Conservation (phyloP, 2,888 invertebrate species). For the Eupithecia pulchellata region DNA sequence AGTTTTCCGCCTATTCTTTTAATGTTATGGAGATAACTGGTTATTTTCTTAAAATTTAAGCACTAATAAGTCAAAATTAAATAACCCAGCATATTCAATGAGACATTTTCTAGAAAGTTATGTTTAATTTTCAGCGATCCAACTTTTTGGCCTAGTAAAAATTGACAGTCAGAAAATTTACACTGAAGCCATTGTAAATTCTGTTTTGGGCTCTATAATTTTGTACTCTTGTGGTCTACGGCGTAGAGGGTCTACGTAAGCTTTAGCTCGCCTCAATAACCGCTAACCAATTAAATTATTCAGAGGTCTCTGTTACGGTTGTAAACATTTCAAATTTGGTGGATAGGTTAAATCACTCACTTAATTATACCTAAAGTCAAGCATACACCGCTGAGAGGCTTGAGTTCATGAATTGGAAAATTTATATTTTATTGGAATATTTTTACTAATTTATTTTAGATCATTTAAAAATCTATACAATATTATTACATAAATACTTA, state of each 20-base stretch:
- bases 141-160: too few species aligned
- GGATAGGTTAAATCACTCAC: background rate
- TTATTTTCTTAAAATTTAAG: background rate
- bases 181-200: background rate
- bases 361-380: too few species aligned
- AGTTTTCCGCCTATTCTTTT: background rate
- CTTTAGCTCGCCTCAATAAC: background rate
- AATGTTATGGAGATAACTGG: background rate
- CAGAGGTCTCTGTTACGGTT: too few species aligned
- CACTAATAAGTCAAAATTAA: background rate
- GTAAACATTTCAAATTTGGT: background rate
- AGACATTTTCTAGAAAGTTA: background rate
- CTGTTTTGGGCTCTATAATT: background rate
- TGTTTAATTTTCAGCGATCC: too few species aligned
- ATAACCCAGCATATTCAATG: background rate
- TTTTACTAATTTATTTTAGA: too few species aligned
- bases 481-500: too few species aligned
- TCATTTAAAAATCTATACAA: too few species aligned
- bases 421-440: too few species aligned
- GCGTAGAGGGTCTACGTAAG: conserved; percentile 20
- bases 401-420: too few species aligned
- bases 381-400: too few species aligned
- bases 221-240: conserved; percentile 7
- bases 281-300: background rate
- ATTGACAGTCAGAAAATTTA: too few species aligned